Evolutionary conservation across 2,113 vertebrate genomes (phyloP), one percentile per base, ranked within the genome.

Genomic region (Calypte anna): DNA sequence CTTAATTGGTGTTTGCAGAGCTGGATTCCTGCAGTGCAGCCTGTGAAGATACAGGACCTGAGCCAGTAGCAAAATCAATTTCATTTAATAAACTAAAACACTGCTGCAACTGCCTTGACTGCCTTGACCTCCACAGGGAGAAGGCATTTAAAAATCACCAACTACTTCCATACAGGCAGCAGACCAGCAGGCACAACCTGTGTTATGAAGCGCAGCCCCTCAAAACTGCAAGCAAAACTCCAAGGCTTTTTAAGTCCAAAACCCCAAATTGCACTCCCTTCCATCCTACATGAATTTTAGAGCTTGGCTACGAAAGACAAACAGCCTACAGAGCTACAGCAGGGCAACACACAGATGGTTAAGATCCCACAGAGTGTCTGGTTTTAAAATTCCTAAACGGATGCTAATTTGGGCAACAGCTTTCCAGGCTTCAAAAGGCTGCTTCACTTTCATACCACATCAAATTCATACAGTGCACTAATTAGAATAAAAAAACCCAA

Each of bases 81-180:
- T 50, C n/a, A 84, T 64, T 59, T 48, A 68, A 91, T 40, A 20
- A 88, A 61, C 19, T 5, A 36, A 70, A 77, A 31, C 28, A 46
- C 21, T 64, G 30, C 38, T 69, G 72, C 55, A 74, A 43, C 23
- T 67, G 76, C 48, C 55, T 38, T 6, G 28, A 67, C 1, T 7
- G 44, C n/a, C n/a, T n/a, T n/a, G n/a, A n/a, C 62, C 36, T 24
- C 17, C 40, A 44, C 11, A 13, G 7, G 50, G 11, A 33, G 14
- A 30, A 14, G 0, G 0, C 11, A 2, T 38, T 53, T 38, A 21
- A 24, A 31, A 58, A 12, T 8, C n/a, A 20, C 25, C 16, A 44
- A 15, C 17, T 36, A 4, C 19, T 81, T 22, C 59, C 31, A 18
- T 16, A 7, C 0, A 10, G 25, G 30, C 66, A 75, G 27, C 48